Conservation (phyloP, 2,797 vertebrate species). For the Cryptoprocta ferox region DNA sequence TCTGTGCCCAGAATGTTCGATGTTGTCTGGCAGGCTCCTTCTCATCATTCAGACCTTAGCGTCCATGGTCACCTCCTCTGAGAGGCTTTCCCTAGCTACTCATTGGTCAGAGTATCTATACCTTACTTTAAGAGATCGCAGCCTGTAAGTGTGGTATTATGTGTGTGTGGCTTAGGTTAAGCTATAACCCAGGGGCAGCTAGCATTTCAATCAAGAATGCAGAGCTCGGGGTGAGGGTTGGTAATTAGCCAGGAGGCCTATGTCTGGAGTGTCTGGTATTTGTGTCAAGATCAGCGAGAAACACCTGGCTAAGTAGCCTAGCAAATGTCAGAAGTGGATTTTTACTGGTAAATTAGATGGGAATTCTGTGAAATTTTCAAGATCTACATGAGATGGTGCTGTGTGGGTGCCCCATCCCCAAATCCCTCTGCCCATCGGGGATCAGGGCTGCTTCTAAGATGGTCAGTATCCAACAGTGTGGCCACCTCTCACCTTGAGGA, state of each 20-base stretch:
- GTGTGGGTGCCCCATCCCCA: accelerated
- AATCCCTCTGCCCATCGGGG: not conserved
- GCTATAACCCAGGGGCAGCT: not conserved
- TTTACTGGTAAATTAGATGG: not conserved
- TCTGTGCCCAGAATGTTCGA: not conserved
- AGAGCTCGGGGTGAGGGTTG: not conserved
- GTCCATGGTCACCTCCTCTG: not conserved
- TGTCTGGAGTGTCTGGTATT: not conserved
- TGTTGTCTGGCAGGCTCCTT: not conserved
- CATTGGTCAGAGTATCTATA: not conserved
- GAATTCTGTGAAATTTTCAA: not conserved
- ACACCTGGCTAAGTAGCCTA: not conserved
- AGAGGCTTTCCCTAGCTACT: not conserved
- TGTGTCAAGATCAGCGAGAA: not conserved
- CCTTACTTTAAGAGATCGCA: not conserved
- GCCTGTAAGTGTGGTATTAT: not conserved
- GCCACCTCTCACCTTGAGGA: no score
- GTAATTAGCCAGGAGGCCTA: not conserved
- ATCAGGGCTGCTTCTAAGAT: not conserved
- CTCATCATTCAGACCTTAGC: not conserved
- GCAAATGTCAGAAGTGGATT: not conserved
- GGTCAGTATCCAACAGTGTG: not conserved
- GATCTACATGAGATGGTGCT: not conserved
- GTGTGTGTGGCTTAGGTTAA: not conserved
- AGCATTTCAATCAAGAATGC: not conserved